phyloP scores from a whole-genome alignment of 1,140 invertebrate genomes.

The Nymphalis io region DNA sequence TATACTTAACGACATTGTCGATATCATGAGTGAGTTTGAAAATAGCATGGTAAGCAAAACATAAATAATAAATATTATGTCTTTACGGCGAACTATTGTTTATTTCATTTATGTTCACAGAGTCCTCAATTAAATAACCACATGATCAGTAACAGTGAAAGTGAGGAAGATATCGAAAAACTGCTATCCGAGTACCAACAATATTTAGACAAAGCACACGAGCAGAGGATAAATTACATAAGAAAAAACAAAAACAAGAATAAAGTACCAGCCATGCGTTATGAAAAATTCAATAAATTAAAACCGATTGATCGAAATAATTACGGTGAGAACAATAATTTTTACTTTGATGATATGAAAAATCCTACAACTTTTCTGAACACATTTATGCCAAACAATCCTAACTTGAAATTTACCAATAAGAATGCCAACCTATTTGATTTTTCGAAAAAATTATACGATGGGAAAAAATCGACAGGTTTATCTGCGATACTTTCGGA shows the following conservation, averaged over 20 bases:
- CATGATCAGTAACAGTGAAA: conserved; percentile 55
- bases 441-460: not conserved
- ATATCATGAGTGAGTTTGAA: conserved; percentile 68
- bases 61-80: not conserved
- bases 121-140: conserved; percentile 45
- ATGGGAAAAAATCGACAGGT: not conserved
- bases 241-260: conserved; percentile 65
- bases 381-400: conserved; percentile 16
- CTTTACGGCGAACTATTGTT: not conserved
- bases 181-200: conserved; percentile 67
- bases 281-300: conserved; percentile 56
- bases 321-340: conserved; percentile 35
- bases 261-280: conserved; percentile 61
- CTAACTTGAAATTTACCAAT: conserved; percentile 3
- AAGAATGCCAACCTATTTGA: conserved; percentile 9
- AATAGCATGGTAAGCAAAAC: conserved; percentile 57
- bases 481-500: not conserved
- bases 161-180: conserved; percentile 65
- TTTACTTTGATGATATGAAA: conserved; percentile 27
- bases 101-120: conserved; percentile 44
- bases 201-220: conserved; percentile 69
- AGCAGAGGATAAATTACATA: conserved; percentile 55
- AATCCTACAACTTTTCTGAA: conserved; percentile 4
- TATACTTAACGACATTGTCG: conserved; percentile 66
- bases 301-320: conserved; percentile 42